Percentiles rank a stretch among this genome's conserved stretches.
Conservation (phyloP, 2,888 invertebrate species). For the Hipparchia sbordonii region DNA sequence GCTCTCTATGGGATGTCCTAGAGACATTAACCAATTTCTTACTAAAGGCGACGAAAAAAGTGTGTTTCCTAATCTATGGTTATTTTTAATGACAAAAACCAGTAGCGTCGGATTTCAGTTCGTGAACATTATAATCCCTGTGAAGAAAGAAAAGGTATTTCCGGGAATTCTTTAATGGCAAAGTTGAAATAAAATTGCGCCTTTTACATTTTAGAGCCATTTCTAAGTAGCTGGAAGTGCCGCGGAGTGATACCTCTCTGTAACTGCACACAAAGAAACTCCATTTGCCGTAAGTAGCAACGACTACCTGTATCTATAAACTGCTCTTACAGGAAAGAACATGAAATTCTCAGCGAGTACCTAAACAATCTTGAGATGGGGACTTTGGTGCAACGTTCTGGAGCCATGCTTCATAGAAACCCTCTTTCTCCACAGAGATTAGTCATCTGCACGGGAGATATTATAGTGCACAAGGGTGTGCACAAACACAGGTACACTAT, state of each 20-base stretch:
- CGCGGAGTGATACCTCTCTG: background rate
- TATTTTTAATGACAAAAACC: background rate
- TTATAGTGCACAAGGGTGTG: too few species aligned
- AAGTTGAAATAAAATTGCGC: constrained; percentile 3
- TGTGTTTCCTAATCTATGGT: too few species aligned
- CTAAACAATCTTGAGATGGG: background rate
- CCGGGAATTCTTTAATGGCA: background rate
- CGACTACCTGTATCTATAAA: background rate
- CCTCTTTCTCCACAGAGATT: too few species aligned
- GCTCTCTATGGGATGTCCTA: too few species aligned
- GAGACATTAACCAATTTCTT: too few species aligned
- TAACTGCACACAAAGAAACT: constrained; percentile 7
- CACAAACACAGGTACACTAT: too few species aligned
- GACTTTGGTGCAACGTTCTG: too few species aligned
- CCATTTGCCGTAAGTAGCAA: constrained; percentile 1
- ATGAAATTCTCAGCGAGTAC: background rate
- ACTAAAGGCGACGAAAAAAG: too few species aligned
- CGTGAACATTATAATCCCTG: too few species aligned
- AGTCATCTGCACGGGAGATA: too few species aligned
- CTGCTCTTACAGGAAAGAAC: background rate
- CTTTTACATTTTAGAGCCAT: constrained; percentile 3
- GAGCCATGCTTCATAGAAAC: too few species aligned
- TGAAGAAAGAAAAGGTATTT: too few species aligned
- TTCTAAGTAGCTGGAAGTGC: background rate
- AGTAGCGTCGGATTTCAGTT: background rate